Evolutionary conservation across 2,797 vertebrate species (phyloP).

Genomic region (Melanotaenia boesemani): DNA sequence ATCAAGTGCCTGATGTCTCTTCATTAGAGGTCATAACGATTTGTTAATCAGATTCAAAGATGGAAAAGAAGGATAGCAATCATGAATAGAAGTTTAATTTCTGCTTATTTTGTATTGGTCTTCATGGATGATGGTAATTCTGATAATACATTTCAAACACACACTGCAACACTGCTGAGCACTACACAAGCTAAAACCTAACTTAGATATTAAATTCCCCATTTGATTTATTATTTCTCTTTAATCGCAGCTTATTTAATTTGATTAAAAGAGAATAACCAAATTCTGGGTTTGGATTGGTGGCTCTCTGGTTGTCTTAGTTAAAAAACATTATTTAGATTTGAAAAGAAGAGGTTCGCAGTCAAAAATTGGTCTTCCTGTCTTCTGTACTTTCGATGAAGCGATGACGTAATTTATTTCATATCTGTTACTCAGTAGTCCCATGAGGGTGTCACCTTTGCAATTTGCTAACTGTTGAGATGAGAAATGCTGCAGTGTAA

Average conservation of each 20-base stretch:
- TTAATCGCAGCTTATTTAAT: neutral
- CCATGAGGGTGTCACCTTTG: slow-evolving; percentile 4
- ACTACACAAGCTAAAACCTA: neutral
- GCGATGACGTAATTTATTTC: neutral
- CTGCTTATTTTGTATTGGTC: neutral
- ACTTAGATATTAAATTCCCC: slow-evolving; percentile 1
- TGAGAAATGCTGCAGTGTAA: neutral
- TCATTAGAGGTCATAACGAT: slow-evolving; percentile 1
- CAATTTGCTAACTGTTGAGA: neutral
- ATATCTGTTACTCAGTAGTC: neutral
- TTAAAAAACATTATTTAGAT: slow-evolving; percentile 7
- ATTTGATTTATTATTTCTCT: neutral
- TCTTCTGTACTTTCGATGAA: neutral
- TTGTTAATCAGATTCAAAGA: slow-evolving; percentile 15
- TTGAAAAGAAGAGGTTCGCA: neutral
- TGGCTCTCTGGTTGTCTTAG: slow-evolving; percentile 6
- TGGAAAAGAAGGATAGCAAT: neutral
- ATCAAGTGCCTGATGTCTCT: slow-evolving; percentile 6
- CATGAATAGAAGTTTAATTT: neutral
- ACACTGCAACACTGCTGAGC: neutral
- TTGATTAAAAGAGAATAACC: neutral
- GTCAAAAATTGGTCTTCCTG: neutral
- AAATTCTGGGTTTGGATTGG: slow-evolving; percentile 5
- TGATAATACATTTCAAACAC: neutral
- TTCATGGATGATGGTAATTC: neutral